These are phyloP conservation scores for Paratilapia polleni DNA, from an alignment of 2,113 vertebrate genomes.

Conservation along the genomic window DNA sequence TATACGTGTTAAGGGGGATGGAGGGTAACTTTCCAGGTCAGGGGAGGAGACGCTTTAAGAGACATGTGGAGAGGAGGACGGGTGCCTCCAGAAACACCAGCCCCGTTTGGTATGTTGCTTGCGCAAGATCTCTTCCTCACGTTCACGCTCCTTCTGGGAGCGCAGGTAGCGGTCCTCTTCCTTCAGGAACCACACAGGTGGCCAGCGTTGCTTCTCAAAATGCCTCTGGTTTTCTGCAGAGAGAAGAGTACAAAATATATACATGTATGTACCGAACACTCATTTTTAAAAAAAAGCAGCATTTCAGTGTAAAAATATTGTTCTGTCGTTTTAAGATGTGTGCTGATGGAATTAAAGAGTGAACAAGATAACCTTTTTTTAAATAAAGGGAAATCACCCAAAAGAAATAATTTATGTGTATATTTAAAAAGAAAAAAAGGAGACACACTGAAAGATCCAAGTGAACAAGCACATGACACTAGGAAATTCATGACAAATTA, in stretches of 20 bases:
- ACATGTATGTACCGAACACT: neutral
- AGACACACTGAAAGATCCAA: no score
- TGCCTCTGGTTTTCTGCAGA: constrained; percentile 85
- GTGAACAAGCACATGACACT: no score
- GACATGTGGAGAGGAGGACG: constrained; percentile 81
- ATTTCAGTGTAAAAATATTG: neutral
- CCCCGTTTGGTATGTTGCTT: constrained; percentile 87
- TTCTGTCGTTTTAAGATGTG: neutral
- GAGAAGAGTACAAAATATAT: neutral
- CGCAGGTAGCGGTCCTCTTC: constrained; percentile 91
- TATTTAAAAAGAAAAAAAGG: no score
- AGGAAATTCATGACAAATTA: no score
- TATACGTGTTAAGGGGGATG: neutral
- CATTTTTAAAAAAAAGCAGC: neutral
- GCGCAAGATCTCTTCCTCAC: constrained; percentile 87
- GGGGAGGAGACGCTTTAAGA: constrained; percentile 71
- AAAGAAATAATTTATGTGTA: no score
- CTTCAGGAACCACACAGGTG: constrained; percentile 91
- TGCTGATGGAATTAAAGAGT: neutral
- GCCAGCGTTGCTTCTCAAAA: constrained; percentile 91
- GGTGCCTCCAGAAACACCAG: constrained; percentile 91
- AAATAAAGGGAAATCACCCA: neutral
- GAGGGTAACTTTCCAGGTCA: constrained; percentile 9
- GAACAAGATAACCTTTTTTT: neutral
- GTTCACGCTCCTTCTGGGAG: constrained; percentile 86